Percentiles rank a stretch among this genome's conserved stretches.
Evolutionary conservation across 2,888 invertebrate genomes (phyloP).

Genomic region (Drosophila merina): DNA sequence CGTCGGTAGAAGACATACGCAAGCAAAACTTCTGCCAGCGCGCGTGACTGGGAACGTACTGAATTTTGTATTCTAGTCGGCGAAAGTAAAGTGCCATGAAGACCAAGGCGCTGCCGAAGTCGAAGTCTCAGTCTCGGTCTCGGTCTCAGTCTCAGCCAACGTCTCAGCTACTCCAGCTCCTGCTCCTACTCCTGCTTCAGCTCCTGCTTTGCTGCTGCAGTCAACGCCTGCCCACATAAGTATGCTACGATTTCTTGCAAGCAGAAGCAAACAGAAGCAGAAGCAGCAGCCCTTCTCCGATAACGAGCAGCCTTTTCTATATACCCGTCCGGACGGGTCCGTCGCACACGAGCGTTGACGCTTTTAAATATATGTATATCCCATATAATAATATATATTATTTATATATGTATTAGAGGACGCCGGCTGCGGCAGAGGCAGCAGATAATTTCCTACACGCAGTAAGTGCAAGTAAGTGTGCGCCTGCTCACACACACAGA

Average conservation of each 20-base stretch:
- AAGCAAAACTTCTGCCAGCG: constrained; percentile 80
- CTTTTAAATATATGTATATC: constrained; percentile 73
- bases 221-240: constrained; percentile 74
- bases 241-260: constrained; percentile 79
- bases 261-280: constrained; percentile 49
- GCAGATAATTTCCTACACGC: constrained; percentile 78
- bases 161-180: constrained; percentile 12
- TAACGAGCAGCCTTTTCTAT: constrained; percentile 46
- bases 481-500: constrained; percentile 70
- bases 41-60: constrained; percentile 81
- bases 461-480: constrained; percentile 79
- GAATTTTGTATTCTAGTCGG: constrained; percentile 74
- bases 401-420: constrained; percentile 79
- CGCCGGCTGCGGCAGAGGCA: constrained; percentile 63
- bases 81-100: constrained; percentile 75
- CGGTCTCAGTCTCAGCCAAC: constrained; percentile 21
- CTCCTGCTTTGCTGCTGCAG: constrained; percentile 45
- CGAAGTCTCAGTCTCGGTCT: constrained; percentile 38
- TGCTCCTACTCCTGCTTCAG: constrained; percentile 28
- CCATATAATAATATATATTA: constrained; percentile 80
- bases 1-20: constrained; percentile 69
- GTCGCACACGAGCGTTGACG: constrained; percentile 30
- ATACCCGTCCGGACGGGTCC: constrained; percentile 23
- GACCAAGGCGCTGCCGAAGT: constrained; percentile 75
- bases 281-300: constrained; percentile 43